Evolutionary conservation across 2,888 invertebrate genomes (phyloP).

Genomic region (Mactromeris polynyma): DNA sequence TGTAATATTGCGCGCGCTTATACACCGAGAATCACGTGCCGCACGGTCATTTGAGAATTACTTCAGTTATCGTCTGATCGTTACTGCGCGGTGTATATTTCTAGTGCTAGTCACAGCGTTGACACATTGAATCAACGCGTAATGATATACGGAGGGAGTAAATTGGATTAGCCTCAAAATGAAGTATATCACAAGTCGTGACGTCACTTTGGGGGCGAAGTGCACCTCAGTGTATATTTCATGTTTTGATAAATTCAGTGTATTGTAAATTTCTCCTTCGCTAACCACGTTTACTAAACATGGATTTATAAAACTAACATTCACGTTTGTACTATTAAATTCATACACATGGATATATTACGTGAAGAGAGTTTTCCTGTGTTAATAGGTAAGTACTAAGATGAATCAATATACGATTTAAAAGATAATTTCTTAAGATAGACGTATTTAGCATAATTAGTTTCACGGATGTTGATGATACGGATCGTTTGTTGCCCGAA

Average conservation of each 20-base stretch:
- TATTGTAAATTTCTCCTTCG: slow-evolving; percentile 16
- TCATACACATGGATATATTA: slow-evolving; percentile 21
- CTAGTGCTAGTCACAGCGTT: background rate
- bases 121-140: background rate
- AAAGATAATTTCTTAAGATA: background rate
- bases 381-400: background rate
- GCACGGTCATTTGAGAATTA: background rate
- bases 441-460: background rate
- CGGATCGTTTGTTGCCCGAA: background rate
- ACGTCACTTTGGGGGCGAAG: slow-evolving; percentile 20
- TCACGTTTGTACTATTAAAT: background rate
- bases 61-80: background rate
- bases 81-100: background rate
- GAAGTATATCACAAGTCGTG: slow-evolving; percentile 10
- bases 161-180: background rate
- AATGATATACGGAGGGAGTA: background rate
- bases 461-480: background rate
- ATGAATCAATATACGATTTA: background rate
- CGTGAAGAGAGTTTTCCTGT: background rate
- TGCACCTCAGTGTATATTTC: background rate
- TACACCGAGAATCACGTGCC: background rate
- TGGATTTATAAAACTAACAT: background rate
- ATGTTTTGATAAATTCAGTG: slow-evolving; percentile 15
- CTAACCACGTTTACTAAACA: background rate
- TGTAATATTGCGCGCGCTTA: no score